Evolutionary conservation across 2,888 invertebrate species (phyloP).

Genomic region (Lymantria dispar): DNA sequence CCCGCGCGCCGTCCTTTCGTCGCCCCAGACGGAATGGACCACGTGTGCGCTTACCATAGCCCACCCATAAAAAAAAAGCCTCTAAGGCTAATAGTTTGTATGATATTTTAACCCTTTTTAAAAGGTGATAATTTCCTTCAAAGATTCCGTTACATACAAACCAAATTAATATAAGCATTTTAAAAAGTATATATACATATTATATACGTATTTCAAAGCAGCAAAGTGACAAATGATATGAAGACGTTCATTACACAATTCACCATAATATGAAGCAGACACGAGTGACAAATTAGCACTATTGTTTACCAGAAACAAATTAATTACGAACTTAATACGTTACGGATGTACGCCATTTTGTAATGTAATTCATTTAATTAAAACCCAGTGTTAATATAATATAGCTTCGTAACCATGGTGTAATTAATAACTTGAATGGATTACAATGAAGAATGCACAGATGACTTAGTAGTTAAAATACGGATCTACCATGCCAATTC

Average conservation of each 20-base stretch:
- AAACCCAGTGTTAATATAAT: not conserved
- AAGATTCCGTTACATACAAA: too few species aligned
- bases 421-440: not conserved
- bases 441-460: not conserved
- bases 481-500: not conserved
- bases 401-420: not conserved
- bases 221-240: conserved; percentile 32
- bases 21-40: too few species aligned
- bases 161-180: too few species aligned
- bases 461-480: not conserved
- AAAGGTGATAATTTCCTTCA: too few species aligned
- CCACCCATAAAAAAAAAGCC: too few species aligned
- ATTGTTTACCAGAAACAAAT: conserved; percentile 31
- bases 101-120: too few species aligned
- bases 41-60: too few species aligned
- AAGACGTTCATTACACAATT: conserved; percentile 31
- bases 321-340: conserved; percentile 20
- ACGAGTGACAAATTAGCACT: conserved; percentile 38
- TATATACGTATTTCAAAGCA: conserved; percentile 2
- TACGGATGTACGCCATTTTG: conserved; percentile 2
- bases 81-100: too few species aligned
- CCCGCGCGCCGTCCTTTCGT: too few species aligned
- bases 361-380: conserved; percentile 5
- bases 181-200: too few species aligned
- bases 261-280: conserved; percentile 32